phyloP scores from a whole-genome alignment of 2,113 vertebrate species.

The Gila orcuttii region DNA sequence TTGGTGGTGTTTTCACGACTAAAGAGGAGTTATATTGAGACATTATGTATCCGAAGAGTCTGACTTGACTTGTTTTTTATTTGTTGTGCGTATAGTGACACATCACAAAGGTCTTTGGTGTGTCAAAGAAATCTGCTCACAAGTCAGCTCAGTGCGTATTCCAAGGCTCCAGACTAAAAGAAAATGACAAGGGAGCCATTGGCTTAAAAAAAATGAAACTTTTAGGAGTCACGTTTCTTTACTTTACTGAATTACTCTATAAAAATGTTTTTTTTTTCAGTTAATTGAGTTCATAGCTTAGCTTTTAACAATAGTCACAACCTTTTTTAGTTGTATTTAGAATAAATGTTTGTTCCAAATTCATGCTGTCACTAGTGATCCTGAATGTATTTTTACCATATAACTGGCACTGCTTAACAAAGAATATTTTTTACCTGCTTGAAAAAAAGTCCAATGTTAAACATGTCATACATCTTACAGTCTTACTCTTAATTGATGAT shows the following conservation, averaged over 20 bases:
- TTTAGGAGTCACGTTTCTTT: neutral
- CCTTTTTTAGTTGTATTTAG: neutral
- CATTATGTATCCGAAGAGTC: neutral
- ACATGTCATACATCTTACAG: neutral
- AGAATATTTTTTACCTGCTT: neutral
- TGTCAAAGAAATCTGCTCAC: conserved; percentile 27
- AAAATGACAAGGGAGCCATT: neutral
- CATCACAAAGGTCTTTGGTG: conserved; percentile 34
- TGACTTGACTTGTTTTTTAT: conserved; percentile 26
- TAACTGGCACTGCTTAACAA: neutral
- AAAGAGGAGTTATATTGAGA: conserved; percentile 44
- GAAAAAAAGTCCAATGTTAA: neutral
- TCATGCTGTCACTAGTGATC: neutral
- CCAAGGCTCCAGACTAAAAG: neutral
- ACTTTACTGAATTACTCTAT: neutral
- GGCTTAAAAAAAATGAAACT: neutral
- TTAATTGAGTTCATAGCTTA: neutral
- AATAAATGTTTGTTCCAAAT: neutral
- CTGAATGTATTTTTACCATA: neutral
- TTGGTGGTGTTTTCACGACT: conserved; percentile 23
- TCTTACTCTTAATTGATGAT: neutral
- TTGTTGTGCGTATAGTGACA: conserved; percentile 4
- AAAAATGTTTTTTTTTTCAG: neutral
- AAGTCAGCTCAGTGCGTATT: conserved; percentile 14
- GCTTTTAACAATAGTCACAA: neutral